A percentile compares a stretch with the other conserved stretches of the same genome.
These are phyloP conservation scores for Aphodius sticticus DNA, from an alignment of 2,888 invertebrate genomes.

Conservation along the genomic window DNA sequence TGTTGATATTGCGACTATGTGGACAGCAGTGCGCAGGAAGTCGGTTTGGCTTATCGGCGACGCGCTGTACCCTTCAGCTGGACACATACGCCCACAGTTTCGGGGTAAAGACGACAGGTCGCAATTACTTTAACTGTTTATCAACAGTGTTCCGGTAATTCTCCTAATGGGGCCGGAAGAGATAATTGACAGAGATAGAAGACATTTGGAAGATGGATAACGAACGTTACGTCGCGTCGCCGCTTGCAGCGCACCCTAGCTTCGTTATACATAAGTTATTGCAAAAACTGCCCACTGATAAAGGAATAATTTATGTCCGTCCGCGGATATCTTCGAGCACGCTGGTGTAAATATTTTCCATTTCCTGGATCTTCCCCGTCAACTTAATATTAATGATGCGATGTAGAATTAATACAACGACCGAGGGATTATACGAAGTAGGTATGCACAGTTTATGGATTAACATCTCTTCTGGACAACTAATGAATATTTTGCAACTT, in stretches of 20 bases:
- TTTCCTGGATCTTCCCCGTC: not conserved
- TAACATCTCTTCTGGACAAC: not conserved
- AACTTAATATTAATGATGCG: not conserved
- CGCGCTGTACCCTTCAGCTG: not conserved
- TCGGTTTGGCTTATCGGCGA: not conserved
- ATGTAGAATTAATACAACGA: not conserved
- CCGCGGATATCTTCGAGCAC: not conserved
- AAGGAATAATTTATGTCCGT: not conserved
- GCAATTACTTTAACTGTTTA: constrained; percentile 4
- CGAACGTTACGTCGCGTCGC: constrained; percentile 4
- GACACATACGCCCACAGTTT: not conserved
- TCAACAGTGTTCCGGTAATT: constrained; percentile 4
- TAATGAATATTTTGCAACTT: not conserved
- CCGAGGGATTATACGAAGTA: not conserved
- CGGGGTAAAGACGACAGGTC: not conserved
- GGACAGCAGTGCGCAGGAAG: no score
- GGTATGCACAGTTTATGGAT: not conserved
- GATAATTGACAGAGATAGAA: constrained; percentile 4
- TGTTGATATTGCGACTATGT: no score
- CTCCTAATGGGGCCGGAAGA: not conserved
- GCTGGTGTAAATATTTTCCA: not conserved
- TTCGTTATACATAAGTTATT: not conserved
- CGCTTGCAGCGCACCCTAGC: not conserved
- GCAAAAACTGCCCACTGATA: not conserved
- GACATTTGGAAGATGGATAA: not conserved